Base-by-base conservation (phyloP, 2,113 vertebrate species). In the Saccopteryx bilineata region DNA sequence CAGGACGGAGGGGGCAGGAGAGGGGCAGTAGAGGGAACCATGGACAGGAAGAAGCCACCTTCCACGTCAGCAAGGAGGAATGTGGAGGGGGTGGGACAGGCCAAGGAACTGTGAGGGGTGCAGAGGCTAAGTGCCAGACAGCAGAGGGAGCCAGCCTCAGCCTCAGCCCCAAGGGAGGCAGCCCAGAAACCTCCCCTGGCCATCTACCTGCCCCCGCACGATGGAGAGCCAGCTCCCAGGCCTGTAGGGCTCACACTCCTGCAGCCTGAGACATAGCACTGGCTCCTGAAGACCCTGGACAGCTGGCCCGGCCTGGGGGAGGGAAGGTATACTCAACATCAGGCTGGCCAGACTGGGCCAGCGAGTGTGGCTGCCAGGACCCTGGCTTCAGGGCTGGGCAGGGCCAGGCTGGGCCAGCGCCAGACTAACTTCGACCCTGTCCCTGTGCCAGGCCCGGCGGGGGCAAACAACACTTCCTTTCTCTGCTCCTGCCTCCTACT, bases 391-490 rank as follows among this genome's bases (percentile, higher is more conserved):
- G 74, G 72, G 68, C 90, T 78, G 92, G 83, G 90, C 90, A 39
- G 79, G 74, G 75, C 76, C 5, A 1, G 61, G 39, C 81, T 88
- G 93, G 79, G 78, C 76, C 21, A 12, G 33, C 1, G 66, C 94
- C 97, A 96, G 90, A 56, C 66, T 92, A 76, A 61, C 68, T 95
- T 60, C 0, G 75, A 94, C 91, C 68, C 80, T 87, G 95, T 96
- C 76, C 90, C 79, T 56, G 82, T 80, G 90, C 93, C 90, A 96
- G 80, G 82, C 81, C 65, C 3, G 0, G 92, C 18, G 33, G 60
- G 46, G 65, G 52, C 68, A 95, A 69, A 97, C 96, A 97, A 96
- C 96, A 96, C 97, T 94, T 83, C 91, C 96, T 96, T 96, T 97
- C 95, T 98, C 95, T 94, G 90, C n/a, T 87, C 84, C 54, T 61